phyloP scores from a whole-genome alignment of 2,888 invertebrate species.

The Stegophylla sp. region DNA sequence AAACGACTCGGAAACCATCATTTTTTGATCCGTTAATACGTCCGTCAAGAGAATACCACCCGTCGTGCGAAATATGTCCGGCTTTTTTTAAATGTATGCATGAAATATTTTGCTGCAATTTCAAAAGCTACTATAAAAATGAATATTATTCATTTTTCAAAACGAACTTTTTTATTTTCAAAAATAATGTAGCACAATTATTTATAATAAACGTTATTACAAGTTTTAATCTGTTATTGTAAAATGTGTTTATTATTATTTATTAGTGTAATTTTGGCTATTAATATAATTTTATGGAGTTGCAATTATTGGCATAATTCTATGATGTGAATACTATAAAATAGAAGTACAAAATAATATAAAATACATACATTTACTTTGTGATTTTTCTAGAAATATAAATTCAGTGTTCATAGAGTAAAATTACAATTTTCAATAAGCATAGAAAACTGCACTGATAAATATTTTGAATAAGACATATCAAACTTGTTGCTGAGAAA shows the following conservation, averaged over 20 bases:
- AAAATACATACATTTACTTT: neutral
- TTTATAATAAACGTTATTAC: neutral
- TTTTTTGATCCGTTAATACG: too few species aligned
- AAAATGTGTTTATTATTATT: neutral
- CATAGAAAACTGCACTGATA: neutral
- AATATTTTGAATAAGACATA: slow-evolving; percentile 16
- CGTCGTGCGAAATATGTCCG: too few species aligned
- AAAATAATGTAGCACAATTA: neutral
- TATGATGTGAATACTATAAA: neutral
- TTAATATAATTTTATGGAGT: neutral
- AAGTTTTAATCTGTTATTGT: too few species aligned
- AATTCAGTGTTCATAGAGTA: neutral
- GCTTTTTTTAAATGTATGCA: too few species aligned
- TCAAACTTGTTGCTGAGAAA: neutral
- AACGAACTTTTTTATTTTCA: too few species aligned
- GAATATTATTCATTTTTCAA: too few species aligned
- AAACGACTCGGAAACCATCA: too few species aligned
- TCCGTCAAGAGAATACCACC: too few species aligned
- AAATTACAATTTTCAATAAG: slow-evolving; percentile 11
- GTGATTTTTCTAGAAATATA: slow-evolving; percentile 1
- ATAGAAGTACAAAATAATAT: neutral
- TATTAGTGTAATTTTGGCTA: neutral
- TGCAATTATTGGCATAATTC: slow-evolving; percentile 2
- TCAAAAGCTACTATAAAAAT: neutral
- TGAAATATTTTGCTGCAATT: neutral